These are phyloP conservation scores for Seira sanloemensis DNA, from an alignment of 2,888 invertebrate genomes.

Conservation along the genomic window DNA sequence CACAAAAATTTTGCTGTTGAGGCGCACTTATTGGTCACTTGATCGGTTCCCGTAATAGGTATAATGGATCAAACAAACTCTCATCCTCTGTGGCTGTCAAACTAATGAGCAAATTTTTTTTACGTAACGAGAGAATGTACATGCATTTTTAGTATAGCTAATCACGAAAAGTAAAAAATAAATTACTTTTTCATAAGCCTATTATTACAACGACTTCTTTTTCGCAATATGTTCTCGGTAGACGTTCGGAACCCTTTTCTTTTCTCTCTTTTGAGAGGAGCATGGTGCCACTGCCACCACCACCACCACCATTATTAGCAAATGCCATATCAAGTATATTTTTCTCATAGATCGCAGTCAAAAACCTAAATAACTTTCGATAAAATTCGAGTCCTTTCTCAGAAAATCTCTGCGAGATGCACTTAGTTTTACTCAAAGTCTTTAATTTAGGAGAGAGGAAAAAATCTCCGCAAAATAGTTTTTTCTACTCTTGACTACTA, in stretches of 20 bases:
- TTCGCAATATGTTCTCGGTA: background rate
- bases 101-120: conserved; percentile 7
- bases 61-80: background rate
- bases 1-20: no score
- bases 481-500: no score
- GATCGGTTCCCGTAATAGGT: background rate
- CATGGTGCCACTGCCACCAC: no score
- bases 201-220: background rate
- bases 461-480: no score
- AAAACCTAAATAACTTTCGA: background rate
- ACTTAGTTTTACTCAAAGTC: background rate
- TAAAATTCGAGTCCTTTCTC: background rate
- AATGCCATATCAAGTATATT: background rate
- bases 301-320: no score
- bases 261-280: background rate
- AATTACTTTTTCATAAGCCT: conserved; percentile 3
- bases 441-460: conserved; percentile 5
- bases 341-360: background rate
- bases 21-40: background rate
- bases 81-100: conserved; percentile 6
- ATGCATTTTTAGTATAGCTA: no score
- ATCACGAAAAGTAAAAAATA: conserved; percentile 9
- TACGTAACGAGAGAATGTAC: background rate
- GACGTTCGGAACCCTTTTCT: no score
- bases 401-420: background rate